Conservation (phyloP, 30 jellyfish, hydroid and myxozoan species). For the Catostylus mosaicus region DNA sequence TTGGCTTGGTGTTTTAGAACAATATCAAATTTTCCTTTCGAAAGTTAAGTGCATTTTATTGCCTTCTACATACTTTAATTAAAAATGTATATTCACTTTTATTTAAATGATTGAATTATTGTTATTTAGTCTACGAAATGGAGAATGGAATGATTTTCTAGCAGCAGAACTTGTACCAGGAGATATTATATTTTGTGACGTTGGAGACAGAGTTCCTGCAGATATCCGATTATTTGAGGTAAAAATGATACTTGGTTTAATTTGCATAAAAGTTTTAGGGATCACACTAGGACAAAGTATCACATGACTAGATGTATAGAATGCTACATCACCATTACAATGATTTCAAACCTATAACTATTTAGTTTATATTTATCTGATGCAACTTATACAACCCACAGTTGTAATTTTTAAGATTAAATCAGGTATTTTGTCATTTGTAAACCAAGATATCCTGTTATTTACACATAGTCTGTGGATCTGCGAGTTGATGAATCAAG, state of each 20-base stretch:
- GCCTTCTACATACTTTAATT: no score
- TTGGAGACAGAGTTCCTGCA: conserved; percentile 97
- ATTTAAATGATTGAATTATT: not conserved
- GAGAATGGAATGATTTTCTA: conserved; percentile 71
- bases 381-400: no score
- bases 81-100: not conserved
- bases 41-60: no score
- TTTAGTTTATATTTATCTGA: not conserved
- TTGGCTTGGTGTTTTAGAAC: not conserved
- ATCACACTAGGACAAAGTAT: not conserved
- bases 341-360: no score
- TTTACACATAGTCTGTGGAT: conserved; percentile 63
- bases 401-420: no score
- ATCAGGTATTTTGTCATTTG: not conserved
- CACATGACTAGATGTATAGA: no score
- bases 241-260: no score
- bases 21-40: no score
- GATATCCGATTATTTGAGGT: conserved; percentile 89
- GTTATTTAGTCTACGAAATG: conserved; percentile 77
- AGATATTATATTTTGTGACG: conserved; percentile 71
- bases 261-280: no score
- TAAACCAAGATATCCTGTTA: not conserved
- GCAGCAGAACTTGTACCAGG: conserved; percentile 97
- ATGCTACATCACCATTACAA: no score
- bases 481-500: conserved; percentile 91